A percentile compares a stretch with the other conserved stretches of the same genome.
phyloP scores from a whole-genome alignment of 2,113 vertebrate genomes.

The Prinia subflava region DNA sequence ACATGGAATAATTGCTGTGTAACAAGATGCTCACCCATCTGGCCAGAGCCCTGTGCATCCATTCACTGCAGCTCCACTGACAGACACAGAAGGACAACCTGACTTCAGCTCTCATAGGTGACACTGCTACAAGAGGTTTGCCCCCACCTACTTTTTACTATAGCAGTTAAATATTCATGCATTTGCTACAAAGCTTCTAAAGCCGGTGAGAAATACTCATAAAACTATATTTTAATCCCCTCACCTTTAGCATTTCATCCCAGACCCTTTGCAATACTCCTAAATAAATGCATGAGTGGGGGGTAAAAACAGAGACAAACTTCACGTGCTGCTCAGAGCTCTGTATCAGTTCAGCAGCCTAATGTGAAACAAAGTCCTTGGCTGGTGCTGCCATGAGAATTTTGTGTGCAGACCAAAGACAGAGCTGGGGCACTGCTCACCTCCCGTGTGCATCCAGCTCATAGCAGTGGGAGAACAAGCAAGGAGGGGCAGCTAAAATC shows the following conservation, averaged over 20 bases:
- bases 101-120: not conserved
- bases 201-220: not conserved
- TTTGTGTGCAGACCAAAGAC: not conserved
- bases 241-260: not conserved
- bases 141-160: not conserved
- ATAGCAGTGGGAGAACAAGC: not conserved
- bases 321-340: not conserved
- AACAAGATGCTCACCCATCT: not conserved
- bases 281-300: not conserved
- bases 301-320: not conserved
- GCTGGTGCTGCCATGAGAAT: not conserved
- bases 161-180: not conserved
- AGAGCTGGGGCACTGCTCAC: not conserved
- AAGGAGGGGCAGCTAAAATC: not conserved
- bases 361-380: not conserved
- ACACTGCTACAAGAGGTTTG: not conserved
- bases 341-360: not conserved
- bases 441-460: not conserved
- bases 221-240: not conserved
- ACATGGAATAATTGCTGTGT: accelerated
- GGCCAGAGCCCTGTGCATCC: not conserved
- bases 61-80: not conserved
- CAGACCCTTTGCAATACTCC: not conserved
- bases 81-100: not conserved
- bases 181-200: not conserved